Evolutionary conservation across 2,113 vertebrate genomes (phyloP), one percentile per base, ranked within the genome.

Genomic region (Psilopsiagon aymara): DNA sequence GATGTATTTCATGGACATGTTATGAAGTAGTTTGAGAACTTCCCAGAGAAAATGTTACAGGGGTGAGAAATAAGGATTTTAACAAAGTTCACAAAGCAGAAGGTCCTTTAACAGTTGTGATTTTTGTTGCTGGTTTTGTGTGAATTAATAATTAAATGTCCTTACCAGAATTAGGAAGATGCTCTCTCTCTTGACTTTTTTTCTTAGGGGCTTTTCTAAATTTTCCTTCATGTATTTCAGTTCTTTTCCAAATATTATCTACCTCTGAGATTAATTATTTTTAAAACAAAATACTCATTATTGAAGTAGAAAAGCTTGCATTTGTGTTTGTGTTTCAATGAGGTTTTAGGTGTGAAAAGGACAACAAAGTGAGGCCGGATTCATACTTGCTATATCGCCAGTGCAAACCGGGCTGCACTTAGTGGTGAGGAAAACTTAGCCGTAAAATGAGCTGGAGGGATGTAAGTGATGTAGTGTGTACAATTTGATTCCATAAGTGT

Each of bases 401-500:
- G 64, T 71, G 68, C 49, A 82, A 88, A 44, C 53, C 46, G 55
- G 57, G 27, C 80, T 88, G 19, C 9, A 2, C 35, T 77, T 68
- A 23, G 51, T 31, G 27, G 33, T 52, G 66, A 90, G 44, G 10
- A 10, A 78, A 88, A 60, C 62, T 70, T 53, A 66, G 83, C 78
- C 55, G 76, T 71, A 83, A 94, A 78, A 88, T 31, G 27, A 92
- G 64, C 80, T 83, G 0, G 0, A 83, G 64, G 71, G 85, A 63
- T 81, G 43, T 24, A 74, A 88, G 63, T 1, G 0, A 17, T 66
- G 33, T 67, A 53, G 29, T 74, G 87, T 77, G 79, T 70, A 63
- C 75, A 88, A 35, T 90, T 88, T 74, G 79, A 91, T 94, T 92
- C 81, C 57, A 13, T 57, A 79, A 89, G 89, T 87, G 84, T 85